Evolutionary conservation across 2,797 vertebrate species (phyloP).

Genomic region (Muscicapa striata): DNA sequence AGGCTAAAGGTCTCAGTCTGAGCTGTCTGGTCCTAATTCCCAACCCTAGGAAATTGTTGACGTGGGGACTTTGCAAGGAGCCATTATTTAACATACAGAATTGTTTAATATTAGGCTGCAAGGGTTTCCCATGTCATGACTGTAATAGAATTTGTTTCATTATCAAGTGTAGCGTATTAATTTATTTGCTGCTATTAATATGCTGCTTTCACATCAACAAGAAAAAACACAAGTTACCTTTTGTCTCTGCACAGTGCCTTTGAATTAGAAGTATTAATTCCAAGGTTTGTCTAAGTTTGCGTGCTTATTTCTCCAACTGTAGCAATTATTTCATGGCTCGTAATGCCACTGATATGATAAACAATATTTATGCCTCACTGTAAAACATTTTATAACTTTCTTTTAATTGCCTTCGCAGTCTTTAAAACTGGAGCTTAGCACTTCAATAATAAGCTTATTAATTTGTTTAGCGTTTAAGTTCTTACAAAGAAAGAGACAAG

Average conservation of each 20-base stretch:
- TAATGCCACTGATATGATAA: slow-evolving; percentile 85
- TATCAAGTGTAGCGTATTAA: slow-evolving; percentile 43
- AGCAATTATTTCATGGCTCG: slow-evolving; percentile 82
- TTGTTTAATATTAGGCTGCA: not conserved
- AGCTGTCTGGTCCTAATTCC: not conserved
- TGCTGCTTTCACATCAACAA: slow-evolving; percentile 26
- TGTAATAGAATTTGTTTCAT: slow-evolving; percentile 48
- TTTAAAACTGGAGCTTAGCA: slow-evolving; percentile 87
- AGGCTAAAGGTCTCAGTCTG: not conserved
- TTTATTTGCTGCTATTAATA: slow-evolving; percentile 56
- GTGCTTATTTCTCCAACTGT: slow-evolving; percentile 74
- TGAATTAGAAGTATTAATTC: slow-evolving; percentile 72
- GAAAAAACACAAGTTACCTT: slow-evolving; percentile 58
- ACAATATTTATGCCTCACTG: slow-evolving; percentile 86
- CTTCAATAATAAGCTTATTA: slow-evolving; percentile 88
- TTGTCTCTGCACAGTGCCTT: slow-evolving; percentile 37
- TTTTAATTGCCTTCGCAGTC: slow-evolving; percentile 89
- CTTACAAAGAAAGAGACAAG: slow-evolving; percentile 84
- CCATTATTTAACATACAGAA: not conserved
- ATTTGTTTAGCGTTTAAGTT: slow-evolving; percentile 89
- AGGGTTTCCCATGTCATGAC: slow-evolving; percentile 11
- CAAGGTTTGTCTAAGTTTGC: slow-evolving; percentile 65
- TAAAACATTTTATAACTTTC: slow-evolving; percentile 85
- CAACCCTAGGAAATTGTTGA: not conserved
- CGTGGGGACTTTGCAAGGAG: not conserved